These are phyloP conservation scores for Steatocranus sp. DNA, from an alignment of 2,797 vertebrate genomes.

Conservation along the genomic window DNA sequence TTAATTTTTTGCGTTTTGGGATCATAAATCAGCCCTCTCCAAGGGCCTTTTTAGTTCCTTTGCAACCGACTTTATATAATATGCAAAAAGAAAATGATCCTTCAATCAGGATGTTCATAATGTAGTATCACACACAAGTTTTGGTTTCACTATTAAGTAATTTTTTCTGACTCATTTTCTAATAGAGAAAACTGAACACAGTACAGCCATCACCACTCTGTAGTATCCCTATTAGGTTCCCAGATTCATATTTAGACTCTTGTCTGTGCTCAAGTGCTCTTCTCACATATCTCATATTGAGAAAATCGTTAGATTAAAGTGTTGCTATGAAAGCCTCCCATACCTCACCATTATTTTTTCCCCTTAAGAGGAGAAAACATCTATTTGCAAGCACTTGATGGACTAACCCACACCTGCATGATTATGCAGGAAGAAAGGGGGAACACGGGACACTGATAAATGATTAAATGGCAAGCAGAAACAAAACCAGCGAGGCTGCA, in stretches of 20 bases:
- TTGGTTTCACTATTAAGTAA: not conserved
- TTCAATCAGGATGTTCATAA: not conserved
- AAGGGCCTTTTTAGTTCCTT: not conserved
- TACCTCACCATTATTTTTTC: slow-evolving; percentile 72
- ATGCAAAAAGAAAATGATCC: not conserved
- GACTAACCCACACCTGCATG: slow-evolving; percentile 66
- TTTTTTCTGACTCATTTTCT: not conserved
- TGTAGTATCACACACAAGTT: not conserved
- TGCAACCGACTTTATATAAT: not conserved
- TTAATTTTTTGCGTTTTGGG: not conserved
- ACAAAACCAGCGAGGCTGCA: slow-evolving; percentile 12
- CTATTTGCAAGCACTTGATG: slow-evolving; percentile 32
- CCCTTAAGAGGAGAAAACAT: slow-evolving; percentile 54
- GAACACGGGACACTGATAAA: slow-evolving; percentile 9
- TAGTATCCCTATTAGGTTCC: not conserved
- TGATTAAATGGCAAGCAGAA: slow-evolving; percentile 33
- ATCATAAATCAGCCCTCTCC: not conserved
- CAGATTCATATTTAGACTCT: slow-evolving; percentile 2
- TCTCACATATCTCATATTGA: not conserved
- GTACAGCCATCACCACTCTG: not conserved
- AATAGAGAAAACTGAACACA: slow-evolving; percentile 12
- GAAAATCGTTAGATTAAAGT: slow-evolving; percentile 3
- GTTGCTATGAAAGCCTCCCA: slow-evolving; percentile 15
- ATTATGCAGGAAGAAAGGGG: slow-evolving; percentile 44
- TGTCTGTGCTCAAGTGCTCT: not conserved